Conservation (phyloP, 2,113 vertebrate species). For the Oreochromis spilurus region DNA sequence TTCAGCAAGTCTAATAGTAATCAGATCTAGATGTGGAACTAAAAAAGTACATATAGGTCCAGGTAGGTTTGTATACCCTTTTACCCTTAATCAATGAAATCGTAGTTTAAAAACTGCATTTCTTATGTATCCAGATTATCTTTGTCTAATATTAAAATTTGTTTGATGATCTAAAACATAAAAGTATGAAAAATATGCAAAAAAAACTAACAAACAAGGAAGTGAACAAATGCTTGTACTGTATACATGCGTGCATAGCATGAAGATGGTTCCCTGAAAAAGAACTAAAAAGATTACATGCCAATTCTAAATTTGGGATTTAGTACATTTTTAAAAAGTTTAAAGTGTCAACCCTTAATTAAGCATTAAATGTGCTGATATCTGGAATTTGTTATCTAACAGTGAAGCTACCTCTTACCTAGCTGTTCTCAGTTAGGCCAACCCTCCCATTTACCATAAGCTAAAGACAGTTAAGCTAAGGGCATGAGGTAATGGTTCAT, state of each 20-base stretch:
- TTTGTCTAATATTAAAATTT: neutral
- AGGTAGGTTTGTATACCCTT: neutral
- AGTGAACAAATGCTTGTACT: neutral
- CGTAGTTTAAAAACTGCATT: neutral
- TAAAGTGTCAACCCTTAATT: neutral
- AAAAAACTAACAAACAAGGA: neutral
- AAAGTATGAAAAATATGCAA: neutral
- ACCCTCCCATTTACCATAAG: neutral
- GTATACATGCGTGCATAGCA: neutral
- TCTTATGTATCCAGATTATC: neutral
- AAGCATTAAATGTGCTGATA: neutral
- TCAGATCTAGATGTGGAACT: neutral
- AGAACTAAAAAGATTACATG: neutral
- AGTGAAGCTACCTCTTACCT: neutral
- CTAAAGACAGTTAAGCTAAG: neutral
- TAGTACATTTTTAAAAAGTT: neutral
- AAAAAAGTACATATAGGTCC: neutral
- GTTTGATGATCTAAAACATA: neutral
- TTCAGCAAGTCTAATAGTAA: neutral
- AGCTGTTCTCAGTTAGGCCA: neutral
- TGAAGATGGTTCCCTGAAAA: neutral
- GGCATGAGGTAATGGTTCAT: neutral
- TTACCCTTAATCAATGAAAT: neutral
- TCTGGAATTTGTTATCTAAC: neutral
- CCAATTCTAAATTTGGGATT: neutral